These are phyloP conservation scores for Mustela nigripes DNA, from an alignment of 2,113 vertebrate genomes.

Conservation along the genomic window DNA sequence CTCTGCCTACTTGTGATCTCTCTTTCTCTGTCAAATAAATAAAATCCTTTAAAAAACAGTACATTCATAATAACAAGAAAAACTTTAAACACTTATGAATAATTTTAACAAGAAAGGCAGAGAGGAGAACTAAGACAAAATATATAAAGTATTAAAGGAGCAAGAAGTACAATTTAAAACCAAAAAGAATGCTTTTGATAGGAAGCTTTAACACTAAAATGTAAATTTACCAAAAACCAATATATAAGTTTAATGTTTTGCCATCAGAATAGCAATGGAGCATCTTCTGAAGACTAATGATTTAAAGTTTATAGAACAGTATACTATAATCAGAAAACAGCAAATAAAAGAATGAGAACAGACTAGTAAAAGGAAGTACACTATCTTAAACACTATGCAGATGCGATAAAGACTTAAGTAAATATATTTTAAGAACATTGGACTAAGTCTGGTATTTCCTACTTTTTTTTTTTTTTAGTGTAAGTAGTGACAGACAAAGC, in stretches of 20 bases:
- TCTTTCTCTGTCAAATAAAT: no score
- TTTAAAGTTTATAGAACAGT: background rate
- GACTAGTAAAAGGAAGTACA: background rate
- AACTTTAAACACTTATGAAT: background rate
- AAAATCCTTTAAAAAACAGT: no score
- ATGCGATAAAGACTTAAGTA: background rate
- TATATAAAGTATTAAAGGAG: background rate
- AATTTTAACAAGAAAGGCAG: background rate
- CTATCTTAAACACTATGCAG: background rate
- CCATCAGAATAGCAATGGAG: background rate
- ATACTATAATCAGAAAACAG: background rate
- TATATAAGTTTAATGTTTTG: background rate
- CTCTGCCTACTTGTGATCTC: no score
- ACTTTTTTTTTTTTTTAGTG: background rate
- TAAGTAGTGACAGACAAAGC: background rate
- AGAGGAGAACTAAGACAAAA: background rate
- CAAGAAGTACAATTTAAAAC: background rate
- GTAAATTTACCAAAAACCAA: background rate
- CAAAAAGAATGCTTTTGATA: background rate
- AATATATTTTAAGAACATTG: conserved; percentile 6
- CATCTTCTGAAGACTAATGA: background rate
- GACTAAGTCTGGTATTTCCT: background rate
- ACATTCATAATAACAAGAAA: background rate
- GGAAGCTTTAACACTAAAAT: background rate
- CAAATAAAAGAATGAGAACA: background rate